Evolutionary conservation across 2,888 invertebrate species (phyloP).

Genomic region (Dryomyza anilis): DNA sequence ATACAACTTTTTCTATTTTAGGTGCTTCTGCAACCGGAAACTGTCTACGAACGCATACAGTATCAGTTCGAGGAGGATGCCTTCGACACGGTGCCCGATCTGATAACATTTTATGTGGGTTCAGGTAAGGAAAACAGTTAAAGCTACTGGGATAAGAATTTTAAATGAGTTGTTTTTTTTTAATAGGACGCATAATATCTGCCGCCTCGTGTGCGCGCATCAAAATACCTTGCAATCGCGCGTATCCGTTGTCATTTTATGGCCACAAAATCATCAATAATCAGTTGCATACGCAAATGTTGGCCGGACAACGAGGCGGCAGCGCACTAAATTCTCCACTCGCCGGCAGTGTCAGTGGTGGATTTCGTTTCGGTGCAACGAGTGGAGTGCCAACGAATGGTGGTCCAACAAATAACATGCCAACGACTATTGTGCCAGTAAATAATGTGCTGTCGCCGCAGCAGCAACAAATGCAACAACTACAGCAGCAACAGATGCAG

Average conservation of each 20-base stretch:
- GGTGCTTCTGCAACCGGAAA: conserved; percentile 85
- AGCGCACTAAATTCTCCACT: conserved; percentile 59
- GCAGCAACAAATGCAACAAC: no score
- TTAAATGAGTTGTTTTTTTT: neutral
- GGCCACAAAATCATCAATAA: conserved; percentile 67
- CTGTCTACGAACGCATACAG: conserved; percentile 88
- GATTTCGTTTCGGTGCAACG: conserved; percentile 53
- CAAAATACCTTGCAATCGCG: conserved; percentile 81
- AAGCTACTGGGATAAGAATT: neutral
- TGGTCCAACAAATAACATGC: no score
- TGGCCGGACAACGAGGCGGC: conserved; percentile 58
- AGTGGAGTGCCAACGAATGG: no score
- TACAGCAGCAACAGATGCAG: no score
- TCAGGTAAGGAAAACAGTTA: conserved; percentile 73
- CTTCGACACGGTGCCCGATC: conserved; percentile 89
- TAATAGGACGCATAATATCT: conserved; percentile 86
- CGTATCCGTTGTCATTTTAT: conserved; percentile 78
- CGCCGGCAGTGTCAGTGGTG: conserved; percentile 61
- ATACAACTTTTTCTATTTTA: conserved; percentile 48
- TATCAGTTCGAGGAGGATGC: conserved; percentile 94
- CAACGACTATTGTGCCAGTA: no score
- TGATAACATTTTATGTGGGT: conserved; percentile 92
- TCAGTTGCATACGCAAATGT: conserved; percentile 59
- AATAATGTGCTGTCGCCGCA: no score
- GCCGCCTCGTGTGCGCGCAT: conserved; percentile 87